Base-by-base conservation (phyloP, 2,797 vertebrate genomes). In the Okamejei kenojei region DNA sequence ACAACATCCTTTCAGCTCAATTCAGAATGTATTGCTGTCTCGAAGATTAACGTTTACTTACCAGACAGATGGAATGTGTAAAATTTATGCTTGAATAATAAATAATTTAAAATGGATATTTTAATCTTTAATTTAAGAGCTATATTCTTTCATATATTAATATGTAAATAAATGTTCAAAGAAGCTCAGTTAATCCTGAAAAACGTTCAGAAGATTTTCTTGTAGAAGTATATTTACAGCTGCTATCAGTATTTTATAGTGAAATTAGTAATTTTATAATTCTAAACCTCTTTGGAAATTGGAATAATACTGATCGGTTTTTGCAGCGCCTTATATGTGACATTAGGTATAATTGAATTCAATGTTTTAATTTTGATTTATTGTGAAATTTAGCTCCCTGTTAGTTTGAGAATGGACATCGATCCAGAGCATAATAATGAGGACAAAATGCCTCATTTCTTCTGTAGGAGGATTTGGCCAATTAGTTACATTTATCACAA, bases 11-110 rank as follows among this genome's bases (percentile, higher is more conserved):
- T 54, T 29, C 6, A 74, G 71, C 26, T 73, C 4, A 21, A 54
- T 74, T 91, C 15, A 73, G 90, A 95, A 95, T 94, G 93, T 94
- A 93, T 58, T 63, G 91, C 94, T 94, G 94, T 94, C 93, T 91
- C 93, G 26, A 29, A 23, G 76, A 21, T 78, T 79, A 81, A 93
- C 7, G n/a, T 77, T 68, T 54, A 61, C 58, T 79, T 32, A 5
- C 23, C 1, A 80, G 23, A 11, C 54, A 79, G 54, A 32, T 71
- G 76, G 71, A 76, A 74, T 92, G 71, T 29, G 68, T 92, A 76
- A 74, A 92, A n/a, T 92, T 29, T n/a, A 92, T 76, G 76, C 88
- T 45, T 21, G 32, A 9, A 21, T 35, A 15, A 45, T 73, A 74
- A 54, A 29, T 92, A 29, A 92, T 92, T 45, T 92, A 29, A 92